Base-by-base conservation (phyloP, 2,113 vertebrate species). In the Engystomops pustulosus region DNA sequence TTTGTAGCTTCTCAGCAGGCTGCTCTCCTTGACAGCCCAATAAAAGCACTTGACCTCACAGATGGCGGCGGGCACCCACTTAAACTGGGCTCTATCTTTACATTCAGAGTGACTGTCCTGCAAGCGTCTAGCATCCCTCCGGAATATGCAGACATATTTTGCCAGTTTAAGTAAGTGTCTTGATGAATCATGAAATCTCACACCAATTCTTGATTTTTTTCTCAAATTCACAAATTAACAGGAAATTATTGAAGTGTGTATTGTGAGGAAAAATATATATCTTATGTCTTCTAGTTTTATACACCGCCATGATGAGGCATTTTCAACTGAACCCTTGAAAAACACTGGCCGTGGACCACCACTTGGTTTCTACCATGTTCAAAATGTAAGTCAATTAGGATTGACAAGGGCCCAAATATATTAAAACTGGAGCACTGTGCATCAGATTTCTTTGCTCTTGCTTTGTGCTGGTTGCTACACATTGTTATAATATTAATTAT, bases 71-170 rank as follows among this genome's bases (percentile, higher is more conserved):
- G 95, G 88, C 96, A 98, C 85, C 97, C 97, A 86, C 92, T 99
- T 78, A 94, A 89, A 88, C 91, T 99, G 41, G 96, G 97, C 69
- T 94, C 94, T 47, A 90, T 95, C 76, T 99, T 99, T 86, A 99
- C 98, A 27, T 99, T 99, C 91, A 95, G 97, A 0, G 98, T 99
- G 86, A 99, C 98, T 0, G 96, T 99, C 78, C 92, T 99, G 67
- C 98, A 99, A 87, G 98, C 98, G 0, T 98, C 96, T 82, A 98
- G 96, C 90, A 99, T 99, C 92, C 96, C 98, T 0, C 95, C 97
- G 0, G 97, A 99, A 91, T 99, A 99, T 0, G 97, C 97, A 0
- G 97, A 99, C 87, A 98, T 99, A 91, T 99, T 99, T 93, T 99
- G 98, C 93, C 98, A 99, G 91, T 99, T 99, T 90, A 99, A 99